Conservation (phyloP, 1,140 invertebrate species). For the Drosophila orosa region DNA sequence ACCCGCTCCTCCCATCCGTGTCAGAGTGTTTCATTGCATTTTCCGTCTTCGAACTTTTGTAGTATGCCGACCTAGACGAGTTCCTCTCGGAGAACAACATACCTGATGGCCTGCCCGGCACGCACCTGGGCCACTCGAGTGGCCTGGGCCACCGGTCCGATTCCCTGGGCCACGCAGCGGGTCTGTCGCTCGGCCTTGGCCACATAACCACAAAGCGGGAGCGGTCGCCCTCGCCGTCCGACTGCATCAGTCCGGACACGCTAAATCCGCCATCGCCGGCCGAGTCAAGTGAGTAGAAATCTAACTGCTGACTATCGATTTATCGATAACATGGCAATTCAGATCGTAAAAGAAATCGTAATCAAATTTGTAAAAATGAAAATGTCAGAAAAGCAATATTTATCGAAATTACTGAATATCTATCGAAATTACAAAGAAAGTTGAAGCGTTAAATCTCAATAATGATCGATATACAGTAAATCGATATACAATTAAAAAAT, state of each 20-base stretch:
- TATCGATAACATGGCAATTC: slow-evolving; percentile 11
- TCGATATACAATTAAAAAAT: neutral
- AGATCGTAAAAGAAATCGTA: slow-evolving; percentile 23
- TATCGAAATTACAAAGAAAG: neutral
- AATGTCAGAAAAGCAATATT: slow-evolving; percentile 5
- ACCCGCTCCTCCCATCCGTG: slow-evolving; percentile 5
- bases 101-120: slow-evolving; percentile 89
- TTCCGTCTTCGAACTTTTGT: slow-evolving; percentile 75
- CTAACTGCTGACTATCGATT: neutral
- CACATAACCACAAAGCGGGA: slow-evolving; percentile 89
- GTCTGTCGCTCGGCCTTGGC: slow-evolving; percentile 85
- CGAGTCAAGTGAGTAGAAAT: slow-evolving; percentile 91
- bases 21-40: slow-evolving; percentile 23
- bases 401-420: neutral
- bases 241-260: slow-evolving; percentile 93
- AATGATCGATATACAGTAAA: neutral
- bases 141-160: slow-evolving; percentile 84
- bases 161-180: slow-evolving; percentile 85
- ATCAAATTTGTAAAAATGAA: neutral
- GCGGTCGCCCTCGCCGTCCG: slow-evolving; percentile 92
- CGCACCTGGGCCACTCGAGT: slow-evolving; percentile 86
- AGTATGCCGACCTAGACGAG: slow-evolving; percentile 97
- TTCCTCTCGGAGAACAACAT: slow-evolving; percentile 97
- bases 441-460: neutral
- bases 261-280: slow-evolving; percentile 93